phyloP scores from a whole-genome alignment of 1,140 invertebrate species.

The Drosophila burlai region DNA sequence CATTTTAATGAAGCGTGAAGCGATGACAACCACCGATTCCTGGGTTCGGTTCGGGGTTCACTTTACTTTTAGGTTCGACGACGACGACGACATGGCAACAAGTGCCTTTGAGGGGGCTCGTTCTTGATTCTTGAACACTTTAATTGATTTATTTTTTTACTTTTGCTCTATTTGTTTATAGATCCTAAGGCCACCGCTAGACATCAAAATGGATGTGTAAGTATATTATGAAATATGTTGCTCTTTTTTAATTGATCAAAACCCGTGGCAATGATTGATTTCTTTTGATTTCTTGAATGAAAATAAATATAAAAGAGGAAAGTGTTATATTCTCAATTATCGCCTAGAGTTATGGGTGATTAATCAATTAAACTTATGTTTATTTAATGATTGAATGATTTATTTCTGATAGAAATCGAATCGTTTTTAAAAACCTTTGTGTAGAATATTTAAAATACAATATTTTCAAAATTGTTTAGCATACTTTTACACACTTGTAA shows the following conservation, averaged over 20 bases:
- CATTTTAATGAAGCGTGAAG: conserved; percentile 73
- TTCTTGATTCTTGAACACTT: conserved; percentile 15
- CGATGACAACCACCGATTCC: conserved; percentile 54
- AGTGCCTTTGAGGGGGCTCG: conserved; percentile 47
- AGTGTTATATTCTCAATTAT: neutral
- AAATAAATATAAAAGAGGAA: neutral
- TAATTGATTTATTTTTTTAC: conserved; percentile 44
- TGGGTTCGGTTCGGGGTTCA: conserved; percentile 28
- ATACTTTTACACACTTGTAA: no score
- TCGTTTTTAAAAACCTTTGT: no score
- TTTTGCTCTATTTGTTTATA: conserved; percentile 47
- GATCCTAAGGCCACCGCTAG: conserved; percentile 54
- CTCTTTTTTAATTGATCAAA: neutral
- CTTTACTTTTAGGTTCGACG: conserved; percentile 14
- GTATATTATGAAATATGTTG: conserved; percentile 25
- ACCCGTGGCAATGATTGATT: neutral
- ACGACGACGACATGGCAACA: conserved; percentile 47
- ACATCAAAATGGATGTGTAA: conserved; percentile 77
- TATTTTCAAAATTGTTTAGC: no score
- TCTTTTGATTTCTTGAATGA: neutral
- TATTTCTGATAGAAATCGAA: neutral
- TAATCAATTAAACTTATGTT: neutral
- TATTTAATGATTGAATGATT: neutral
- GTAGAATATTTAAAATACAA: no score
- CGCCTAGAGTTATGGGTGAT: neutral